Percentiles rank a stretch among this genome's conserved stretches.
Evolutionary conservation across 2,113 vertebrate species (phyloP).

Genomic region (Vidua chalybeata): DNA sequence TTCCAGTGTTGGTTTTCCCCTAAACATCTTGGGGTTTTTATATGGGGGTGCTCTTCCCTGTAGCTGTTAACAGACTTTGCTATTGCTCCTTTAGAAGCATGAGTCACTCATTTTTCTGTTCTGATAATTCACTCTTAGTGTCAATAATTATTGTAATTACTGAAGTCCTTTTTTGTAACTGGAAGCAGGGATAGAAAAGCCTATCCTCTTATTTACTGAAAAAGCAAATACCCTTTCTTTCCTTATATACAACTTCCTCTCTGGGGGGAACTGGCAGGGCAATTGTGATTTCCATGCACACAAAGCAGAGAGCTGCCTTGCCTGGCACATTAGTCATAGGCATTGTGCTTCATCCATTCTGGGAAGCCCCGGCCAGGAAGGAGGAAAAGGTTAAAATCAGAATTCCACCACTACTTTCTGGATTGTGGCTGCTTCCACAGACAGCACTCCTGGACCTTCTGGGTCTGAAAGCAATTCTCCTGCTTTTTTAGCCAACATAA

Average conservation of each 20-base stretch:
- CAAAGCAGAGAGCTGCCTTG: not conserved
- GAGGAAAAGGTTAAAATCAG: constrained; percentile 61
- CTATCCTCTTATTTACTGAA: constrained; percentile 17
- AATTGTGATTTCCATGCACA: constrained; percentile 45
- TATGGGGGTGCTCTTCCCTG: not conserved
- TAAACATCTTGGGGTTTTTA: not conserved
- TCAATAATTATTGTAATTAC: not conserved
- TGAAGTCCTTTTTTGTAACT: not conserved
- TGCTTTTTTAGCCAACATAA: not conserved
- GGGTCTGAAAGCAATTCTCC: not conserved
- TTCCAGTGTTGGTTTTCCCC: not conserved
- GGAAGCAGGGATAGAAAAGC: constrained; percentile 6
- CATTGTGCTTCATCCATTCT: constrained; percentile 58
- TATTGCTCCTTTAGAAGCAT: not conserved
- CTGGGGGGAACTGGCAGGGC: not conserved
- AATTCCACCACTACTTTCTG: constrained; percentile 9
- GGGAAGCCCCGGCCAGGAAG: constrained; percentile 73
- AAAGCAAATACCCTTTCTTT: not conserved
- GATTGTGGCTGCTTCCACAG: not conserved
- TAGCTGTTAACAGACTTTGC: not conserved
- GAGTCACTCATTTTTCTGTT: not conserved
- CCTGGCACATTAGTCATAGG: constrained; percentile 58
- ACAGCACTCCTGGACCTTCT: not conserved
- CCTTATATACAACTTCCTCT: constrained; percentile 58
- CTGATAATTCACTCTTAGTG: not conserved